Percentiles rank a stretch among this genome's conserved stretches.
These are phyloP conservation scores for Sebastes vulpes DNA, from an alignment of 2,797 vertebrate genomes.

Conservation along the genomic window DNA sequence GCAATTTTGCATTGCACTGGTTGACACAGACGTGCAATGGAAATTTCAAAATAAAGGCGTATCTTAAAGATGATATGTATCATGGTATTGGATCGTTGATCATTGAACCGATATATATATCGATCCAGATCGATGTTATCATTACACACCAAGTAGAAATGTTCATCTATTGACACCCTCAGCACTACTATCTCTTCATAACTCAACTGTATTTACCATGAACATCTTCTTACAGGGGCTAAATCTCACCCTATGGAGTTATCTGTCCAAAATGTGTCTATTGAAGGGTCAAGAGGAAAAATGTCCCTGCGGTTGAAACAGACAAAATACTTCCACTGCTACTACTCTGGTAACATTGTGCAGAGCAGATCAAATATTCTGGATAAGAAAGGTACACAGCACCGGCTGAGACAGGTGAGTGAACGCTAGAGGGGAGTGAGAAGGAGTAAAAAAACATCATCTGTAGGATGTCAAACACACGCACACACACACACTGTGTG, in stretches of 20 bases:
- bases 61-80: no score
- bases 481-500: conserved; percentile 1
- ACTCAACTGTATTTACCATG: background rate
- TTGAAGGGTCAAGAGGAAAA: background rate
- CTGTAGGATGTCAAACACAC: conserved; percentile 1
- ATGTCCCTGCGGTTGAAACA: background rate
- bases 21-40: no score
- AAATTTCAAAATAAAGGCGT: no score
- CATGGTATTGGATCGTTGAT: no score
- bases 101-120: no score
- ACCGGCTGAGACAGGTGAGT: conserved; percentile 7
- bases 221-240: background rate
- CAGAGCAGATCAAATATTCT: conserved; percentile 18
- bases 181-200: background rate
- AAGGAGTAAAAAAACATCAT: conserved; percentile 2
- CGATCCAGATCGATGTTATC: no score
- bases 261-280: background rate
- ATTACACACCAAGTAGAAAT: background rate
- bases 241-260: background rate
- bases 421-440: background rate
- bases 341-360: conserved; percentile 28
- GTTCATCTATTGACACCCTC: background rate
- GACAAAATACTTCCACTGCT: background rate
- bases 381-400: background rate
- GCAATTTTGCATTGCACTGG: no score